phyloP scores from a whole-genome alignment of 2,888 invertebrate species.

The Luperina testacea region DNA sequence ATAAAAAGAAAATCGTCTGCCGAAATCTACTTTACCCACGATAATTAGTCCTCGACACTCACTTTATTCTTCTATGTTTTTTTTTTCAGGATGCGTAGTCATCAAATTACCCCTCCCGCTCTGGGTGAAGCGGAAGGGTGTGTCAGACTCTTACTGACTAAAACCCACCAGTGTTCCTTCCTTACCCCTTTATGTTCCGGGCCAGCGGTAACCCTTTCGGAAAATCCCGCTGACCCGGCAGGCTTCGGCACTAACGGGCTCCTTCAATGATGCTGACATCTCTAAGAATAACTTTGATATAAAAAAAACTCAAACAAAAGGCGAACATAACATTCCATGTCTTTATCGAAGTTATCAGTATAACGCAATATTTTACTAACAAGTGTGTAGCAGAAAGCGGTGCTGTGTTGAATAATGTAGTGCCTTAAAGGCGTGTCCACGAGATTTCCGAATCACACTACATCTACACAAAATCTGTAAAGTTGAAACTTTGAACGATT shows the following conservation, averaged over 20 bases:
- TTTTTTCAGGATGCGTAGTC: too few species aligned
- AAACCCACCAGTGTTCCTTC: too few species aligned
- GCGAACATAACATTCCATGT: constrained; percentile 28
- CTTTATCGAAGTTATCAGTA: constrained; percentile 20
- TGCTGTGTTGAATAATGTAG: constrained; percentile 47
- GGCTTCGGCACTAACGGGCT: too few species aligned
- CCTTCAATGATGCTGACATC: too few species aligned
- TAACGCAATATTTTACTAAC: constrained; percentile 16
- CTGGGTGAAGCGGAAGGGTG: too few species aligned
- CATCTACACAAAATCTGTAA: not conserved
- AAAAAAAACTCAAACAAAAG: constrained; percentile 12
- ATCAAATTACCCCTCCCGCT: too few species aligned
- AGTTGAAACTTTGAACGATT: not conserved
- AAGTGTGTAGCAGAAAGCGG: constrained; percentile 16
- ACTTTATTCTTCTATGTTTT: not conserved
- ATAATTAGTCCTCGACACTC: not conserved
- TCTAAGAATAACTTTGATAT: not conserved
- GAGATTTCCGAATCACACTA: not conserved
- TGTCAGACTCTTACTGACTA: too few species aligned
- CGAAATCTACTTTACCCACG: not conserved
- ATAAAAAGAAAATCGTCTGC: not conserved
- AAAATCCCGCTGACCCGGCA: too few species aligned
- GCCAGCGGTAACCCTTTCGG: too few species aligned
- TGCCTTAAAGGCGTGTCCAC: not conserved
- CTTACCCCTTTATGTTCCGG: too few species aligned